Base-by-base conservation (phyloP, 2,797 vertebrate genomes). In the Rhynchonycteris naso region DNA sequence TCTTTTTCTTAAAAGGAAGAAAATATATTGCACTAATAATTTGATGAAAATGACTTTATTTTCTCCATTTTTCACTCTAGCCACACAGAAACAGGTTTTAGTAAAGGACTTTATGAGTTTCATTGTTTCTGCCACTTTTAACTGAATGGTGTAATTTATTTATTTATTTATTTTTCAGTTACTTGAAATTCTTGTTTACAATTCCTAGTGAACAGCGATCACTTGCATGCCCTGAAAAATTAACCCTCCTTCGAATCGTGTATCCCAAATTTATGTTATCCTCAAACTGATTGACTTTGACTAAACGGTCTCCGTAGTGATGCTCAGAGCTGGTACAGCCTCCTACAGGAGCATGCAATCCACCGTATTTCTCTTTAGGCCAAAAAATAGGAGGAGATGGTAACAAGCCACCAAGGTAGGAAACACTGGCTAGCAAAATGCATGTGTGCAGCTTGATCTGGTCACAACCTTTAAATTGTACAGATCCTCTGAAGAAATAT, bases 21-120 rank as follows among this genome's bases (percentile, higher is more conserved):
- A 96, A 92, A 88, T 21, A 71, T 92, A 86, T 97, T 35, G 90
- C 83, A 96, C 96, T 97, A 98, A 97, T 98, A 98, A 97, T 96
- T 96, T 95, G 90, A 95, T 97, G 87, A 96, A 96, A 96, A 97
- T 90, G 22, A 96, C 85, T 95, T 94, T n/a, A 97, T 96, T 94
- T 65, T 96, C 90, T 96, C 90, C 38, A 76, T 96, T 95, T 95
- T 95, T 89, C 87, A 91, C 88, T 96, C 88, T 7, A 19, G 59
- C 83, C 86, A 97, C 61, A 93, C 75, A 95, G 95, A 96, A 97
- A 85, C 71, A 93, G 74, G 52, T 95, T 96, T 98, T 92, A 90
- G 93, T 89, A 38, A 95, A 93, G 33, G 85, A 69, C 69, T 85
- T 63, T 58, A 54, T 84, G 30, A 11, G 15, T 8, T 82, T 61